Conservation (phyloP, 1,140 invertebrate species). For the Venturia canescens region DNA sequence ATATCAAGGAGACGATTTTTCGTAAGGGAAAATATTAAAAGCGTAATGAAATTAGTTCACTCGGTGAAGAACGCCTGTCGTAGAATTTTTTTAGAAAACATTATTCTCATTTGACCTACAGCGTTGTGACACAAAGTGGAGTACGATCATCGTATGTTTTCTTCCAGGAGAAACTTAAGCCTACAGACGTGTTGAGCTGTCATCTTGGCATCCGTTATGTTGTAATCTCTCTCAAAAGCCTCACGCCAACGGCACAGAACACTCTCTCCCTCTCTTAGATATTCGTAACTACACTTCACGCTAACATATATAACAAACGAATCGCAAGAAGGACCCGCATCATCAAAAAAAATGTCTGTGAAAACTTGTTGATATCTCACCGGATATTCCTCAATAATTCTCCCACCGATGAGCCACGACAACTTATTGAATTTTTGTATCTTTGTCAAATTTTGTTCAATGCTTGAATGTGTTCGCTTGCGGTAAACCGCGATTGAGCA, state of each 20-base stretch:
- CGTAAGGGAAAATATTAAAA: background rate
- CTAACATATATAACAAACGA: background rate
- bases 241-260: background rate
- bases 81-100: too few relatives aligned
- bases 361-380: slow-evolving; percentile 43
- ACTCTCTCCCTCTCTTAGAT: slow-evolving; percentile 8
- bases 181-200: too few relatives aligned
- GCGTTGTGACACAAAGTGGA: too few relatives aligned
- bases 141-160: too few relatives aligned
- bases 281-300: slow-evolving; percentile 19
- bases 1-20: background rate
- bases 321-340: background rate
- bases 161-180: too few relatives aligned
- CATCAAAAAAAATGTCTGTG: slow-evolving; percentile 62
- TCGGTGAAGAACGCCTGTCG: too few relatives aligned
- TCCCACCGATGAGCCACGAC: background rate
- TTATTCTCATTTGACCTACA: too few relatives aligned
- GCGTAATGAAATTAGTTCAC: too few relatives aligned
- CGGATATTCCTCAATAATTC: background rate
- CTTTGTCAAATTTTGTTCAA: background rate
- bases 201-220: background rate
- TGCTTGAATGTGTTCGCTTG: background rate
- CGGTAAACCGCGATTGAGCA: background rate
- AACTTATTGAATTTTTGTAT: background rate
- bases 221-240: background rate